Evolutionary conservation across 2,113 vertebrate species (phyloP).

Genomic region (Puntigrus tetrazona): DNA sequence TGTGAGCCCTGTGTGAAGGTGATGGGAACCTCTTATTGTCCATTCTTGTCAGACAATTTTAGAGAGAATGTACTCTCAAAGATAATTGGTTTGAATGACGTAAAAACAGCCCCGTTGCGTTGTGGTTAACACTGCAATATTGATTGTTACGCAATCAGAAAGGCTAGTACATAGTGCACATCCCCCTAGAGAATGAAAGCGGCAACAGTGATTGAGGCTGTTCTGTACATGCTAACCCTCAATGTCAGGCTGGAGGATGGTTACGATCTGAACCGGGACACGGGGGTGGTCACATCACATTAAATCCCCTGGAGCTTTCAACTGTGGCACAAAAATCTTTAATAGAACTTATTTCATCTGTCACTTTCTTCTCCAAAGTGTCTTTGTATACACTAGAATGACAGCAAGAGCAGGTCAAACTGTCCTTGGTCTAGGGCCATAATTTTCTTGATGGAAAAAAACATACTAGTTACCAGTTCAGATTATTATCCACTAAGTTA

Average conservation of each 20-base stretch:
- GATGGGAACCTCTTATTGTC: background rate
- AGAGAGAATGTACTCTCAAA: background rate
- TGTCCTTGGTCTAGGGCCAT: background rate
- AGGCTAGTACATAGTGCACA: constrained; percentile 4
- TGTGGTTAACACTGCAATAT: constrained; percentile 25
- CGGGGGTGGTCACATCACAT: background rate
- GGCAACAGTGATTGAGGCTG: background rate
- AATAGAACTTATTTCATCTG: background rate
- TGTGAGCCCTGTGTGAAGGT: background rate
- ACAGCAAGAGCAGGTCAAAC: background rate
- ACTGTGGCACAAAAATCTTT: background rate
- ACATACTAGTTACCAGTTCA: background rate
- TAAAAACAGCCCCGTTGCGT: background rate
- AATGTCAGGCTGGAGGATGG: constrained; percentile 7
- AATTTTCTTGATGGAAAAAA: background rate
- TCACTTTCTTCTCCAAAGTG: background rate
- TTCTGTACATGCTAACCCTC: constrained; percentile 21
- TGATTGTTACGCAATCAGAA: background rate
- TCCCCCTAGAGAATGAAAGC: background rate
- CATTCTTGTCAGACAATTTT: background rate
- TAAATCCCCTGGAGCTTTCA: background rate
- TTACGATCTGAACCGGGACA: constrained; percentile 31
- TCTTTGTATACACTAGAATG: background rate
- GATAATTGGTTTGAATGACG: constrained; percentile 7
- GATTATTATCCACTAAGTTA: background rate